Conservation (phyloP, 2,888 invertebrate genomes). For the Ectemnius lituratus region DNA sequence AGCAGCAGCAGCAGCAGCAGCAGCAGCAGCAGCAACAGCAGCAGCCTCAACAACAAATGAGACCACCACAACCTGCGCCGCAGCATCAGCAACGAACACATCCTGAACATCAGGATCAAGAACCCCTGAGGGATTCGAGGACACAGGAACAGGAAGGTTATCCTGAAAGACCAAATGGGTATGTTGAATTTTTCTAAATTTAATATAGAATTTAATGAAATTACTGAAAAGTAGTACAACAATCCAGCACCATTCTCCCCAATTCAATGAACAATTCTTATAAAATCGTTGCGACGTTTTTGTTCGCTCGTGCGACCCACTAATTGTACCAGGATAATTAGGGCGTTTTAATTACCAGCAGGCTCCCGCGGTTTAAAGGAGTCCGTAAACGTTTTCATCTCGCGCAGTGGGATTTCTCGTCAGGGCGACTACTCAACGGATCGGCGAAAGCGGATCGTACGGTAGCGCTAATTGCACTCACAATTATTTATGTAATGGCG, state of each 20-base stretch:
- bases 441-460: slow-evolving; percentile 34
- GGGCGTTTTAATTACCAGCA: slow-evolving; percentile 9
- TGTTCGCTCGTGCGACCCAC: neutral
- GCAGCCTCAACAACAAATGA: slow-evolving; percentile 54
- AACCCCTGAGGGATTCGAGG: slow-evolving; percentile 26
- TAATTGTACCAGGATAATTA: neutral
- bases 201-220: neutral
- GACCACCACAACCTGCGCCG: slow-evolving; percentile 27
- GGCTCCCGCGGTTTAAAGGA: neutral
- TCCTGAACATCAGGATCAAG: slow-evolving; percentile 35
- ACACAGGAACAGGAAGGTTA: slow-evolving; percentile 60
- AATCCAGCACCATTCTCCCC: too few species aligned
- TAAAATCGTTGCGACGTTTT: neutral
- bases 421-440: neutral
- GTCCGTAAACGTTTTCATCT: slow-evolving; percentile 19
- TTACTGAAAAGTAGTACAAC: neutral
- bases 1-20: slow-evolving; percentile 50
- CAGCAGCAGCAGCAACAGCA: slow-evolving; percentile 56
- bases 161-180: slow-evolving; percentile 70
- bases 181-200: slow-evolving; percentile 5
- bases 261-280: neutral
- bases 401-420: neutral
- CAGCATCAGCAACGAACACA: slow-evolving; percentile 43
- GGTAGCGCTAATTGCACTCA: slow-evolving; percentile 23
- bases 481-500: slow-evolving; percentile 49